Base-by-base conservation (phyloP, 2,888 invertebrate genomes). In the Pimpla rufipes region DNA sequence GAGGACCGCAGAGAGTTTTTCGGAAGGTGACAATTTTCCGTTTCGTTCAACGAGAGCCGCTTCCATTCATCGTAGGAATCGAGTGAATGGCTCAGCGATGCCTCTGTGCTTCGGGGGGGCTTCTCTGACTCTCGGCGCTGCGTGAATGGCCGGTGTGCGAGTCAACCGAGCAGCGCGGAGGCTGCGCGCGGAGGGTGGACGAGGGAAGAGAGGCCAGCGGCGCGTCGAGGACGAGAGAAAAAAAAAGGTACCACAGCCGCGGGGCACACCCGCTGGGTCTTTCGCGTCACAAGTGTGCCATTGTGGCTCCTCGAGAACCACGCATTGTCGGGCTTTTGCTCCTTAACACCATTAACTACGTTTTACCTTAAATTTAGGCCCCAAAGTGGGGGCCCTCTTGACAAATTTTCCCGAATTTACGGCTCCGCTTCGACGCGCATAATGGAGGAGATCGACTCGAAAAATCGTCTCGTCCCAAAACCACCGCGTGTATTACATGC, bases 291-390 rank as follows among this genome's bases (percentile, higher is more conserved):
- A 93, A 93, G 93, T 92, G 92, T 91, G 87, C 88, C 88, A 92
- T 92, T 92, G 92, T 92, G 85, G 80, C 79, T 86, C 83, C 85
- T 88, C 86, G 89, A 90, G 89, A 89, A 89, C 87, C 86, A 83
- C 78, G 81, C 81, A 90, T 91, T 91, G 91, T 91, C 87, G 76
- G 45, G 81, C n/a, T 40, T 73, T 89, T 90, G 88, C 90, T 92
- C 89, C 90, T 92, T 91, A 92, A 91, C 90, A 89, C 91, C 91
- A 92, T 92, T 92, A 92, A 92, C 92, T 90, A 90, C 92, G 88
- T 92, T 92, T 92, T 91, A 92, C 92, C 92, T 91, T 91, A 92
- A 92, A 92, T 93, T 92, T 92, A 88, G 88, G n/a, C n/a, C 88
- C 89, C 87, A 91, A 91, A 92, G 91, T 90, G 89, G 90, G 85